Percentiles rank a stretch among this genome's conserved stretches.
phyloP scores from a whole-genome alignment of 2,797 vertebrate species.

The Karalla daura region DNA sequence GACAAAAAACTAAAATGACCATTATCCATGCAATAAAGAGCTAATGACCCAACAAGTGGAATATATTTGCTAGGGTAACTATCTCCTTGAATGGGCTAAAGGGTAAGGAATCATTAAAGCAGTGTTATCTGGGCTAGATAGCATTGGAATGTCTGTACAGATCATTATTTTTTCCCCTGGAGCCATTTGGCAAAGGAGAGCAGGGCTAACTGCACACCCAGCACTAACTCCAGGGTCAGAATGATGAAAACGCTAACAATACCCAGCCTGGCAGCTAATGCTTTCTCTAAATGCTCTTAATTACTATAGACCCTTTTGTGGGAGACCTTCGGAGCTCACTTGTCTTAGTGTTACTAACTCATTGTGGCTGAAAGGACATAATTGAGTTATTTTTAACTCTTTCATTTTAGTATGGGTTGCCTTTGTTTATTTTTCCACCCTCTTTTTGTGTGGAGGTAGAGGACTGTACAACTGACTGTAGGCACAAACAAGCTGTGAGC shows the following conservation, averaged over 20 bases:
- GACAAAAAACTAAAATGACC: constrained; percentile 72
- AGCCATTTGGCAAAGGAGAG: constrained; percentile 80
- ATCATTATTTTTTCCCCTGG: constrained; percentile 87
- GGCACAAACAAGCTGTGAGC: constrained; percentile 35
- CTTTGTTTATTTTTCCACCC: constrained; percentile 18
- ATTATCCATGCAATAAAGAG: constrained; percentile 78
- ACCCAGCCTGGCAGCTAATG: constrained; percentile 79
- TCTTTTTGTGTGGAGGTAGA: background rate
- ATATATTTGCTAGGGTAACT: constrained; percentile 77
- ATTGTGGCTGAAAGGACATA: constrained; percentile 48
- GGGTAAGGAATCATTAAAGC: constrained; percentile 85
- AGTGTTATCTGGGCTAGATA: constrained; percentile 84
- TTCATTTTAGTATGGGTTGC: constrained; percentile 31
- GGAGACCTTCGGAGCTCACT: constrained; percentile 50
- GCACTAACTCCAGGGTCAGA: constrained; percentile 75
- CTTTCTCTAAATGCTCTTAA: constrained; percentile 80
- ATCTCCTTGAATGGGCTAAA: constrained; percentile 80
- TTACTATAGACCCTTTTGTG: constrained; percentile 64
- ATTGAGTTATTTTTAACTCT: constrained; percentile 38
- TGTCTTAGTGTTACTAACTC: constrained; percentile 62
- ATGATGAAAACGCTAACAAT: constrained; percentile 77
- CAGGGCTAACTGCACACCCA: constrained; percentile 66
- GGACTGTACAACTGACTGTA: constrained; percentile 39
- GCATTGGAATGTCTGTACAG: constrained; percentile 84
- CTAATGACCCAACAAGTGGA: constrained; percentile 81